Base-by-base conservation (phyloP, 2,888 invertebrate species). In the Leptodirus hochenwartii region DNA sequence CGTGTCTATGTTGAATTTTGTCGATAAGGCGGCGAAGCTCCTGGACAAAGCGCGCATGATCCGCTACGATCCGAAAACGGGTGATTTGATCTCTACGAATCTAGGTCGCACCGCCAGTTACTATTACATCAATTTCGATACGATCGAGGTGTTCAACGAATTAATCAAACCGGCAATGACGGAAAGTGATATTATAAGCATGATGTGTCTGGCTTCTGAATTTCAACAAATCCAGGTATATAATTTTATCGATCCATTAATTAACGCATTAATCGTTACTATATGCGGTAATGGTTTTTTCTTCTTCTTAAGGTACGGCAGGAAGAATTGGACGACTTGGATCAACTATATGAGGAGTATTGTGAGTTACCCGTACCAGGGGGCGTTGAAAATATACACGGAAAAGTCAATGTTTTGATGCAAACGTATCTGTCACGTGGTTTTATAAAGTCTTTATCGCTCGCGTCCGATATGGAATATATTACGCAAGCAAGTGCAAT, bases 101-200 rank as follows among this genome's bases (percentile, higher is more conserved):
- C 62, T 93, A 38, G 98, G 98, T 0, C 68, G 98, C 31, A 96
- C 90, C 9, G 93, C 98, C 1, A 93, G 93, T 49, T 88, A 95
- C 53, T 98, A 80, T 58, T 99, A 99, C 56, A 85, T 99, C 35
- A 95, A 91, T 38, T 82, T 84, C 49, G 87, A 88, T 42, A 96
- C 96, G 0, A 81, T 98, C 43, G 82, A 90, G 51, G 71, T 79
- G 12, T 88, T 95, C 54, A 90, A 91, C 54, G 80, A 87, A 38
- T 63, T 73, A 47, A 65, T 85, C 37, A 67, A 67, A 32, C 68
- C 77, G 20, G 64, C 79, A 15, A 88, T 93, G 84, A 74, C 72
- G 3, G 85, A 88, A 39, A 69, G 73, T 1, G 80, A 85, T 38
- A 73, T 93, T 15, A 61, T 98, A n/a, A 71, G 72, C 37, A 77